These are phyloP conservation scores for Siniperca obscura DNA, from an alignment of 2,797 vertebrate species.

Conservation along the genomic window DNA sequence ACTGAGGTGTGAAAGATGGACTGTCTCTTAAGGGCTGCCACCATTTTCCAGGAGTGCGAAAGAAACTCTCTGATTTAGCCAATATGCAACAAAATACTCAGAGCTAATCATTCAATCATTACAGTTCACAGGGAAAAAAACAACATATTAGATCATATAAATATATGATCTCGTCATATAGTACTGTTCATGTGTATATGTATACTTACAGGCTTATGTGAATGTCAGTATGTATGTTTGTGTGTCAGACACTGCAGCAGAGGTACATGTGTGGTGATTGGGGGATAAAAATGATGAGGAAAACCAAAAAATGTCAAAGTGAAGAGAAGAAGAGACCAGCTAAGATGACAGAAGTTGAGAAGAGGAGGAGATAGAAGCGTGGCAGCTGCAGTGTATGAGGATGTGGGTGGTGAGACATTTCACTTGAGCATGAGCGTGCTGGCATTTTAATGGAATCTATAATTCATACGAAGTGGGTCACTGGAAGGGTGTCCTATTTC, in stretches of 20 bases:
- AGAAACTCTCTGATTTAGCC: background rate
- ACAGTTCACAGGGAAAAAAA: background rate
- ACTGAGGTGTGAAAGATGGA: conserved; percentile 7
- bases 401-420: conserved; percentile 72
- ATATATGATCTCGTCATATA: background rate
- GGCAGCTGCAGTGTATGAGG: conserved; percentile 58
- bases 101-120: background rate
- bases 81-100: background rate
- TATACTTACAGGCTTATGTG: background rate
- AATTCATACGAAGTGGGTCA: conserved; percentile 75
- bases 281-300: background rate
- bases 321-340: background rate
- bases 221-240: background rate
- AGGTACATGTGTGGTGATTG: background rate
- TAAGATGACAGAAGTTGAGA: conserved; percentile 45
- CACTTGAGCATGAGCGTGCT: conserved; percentile 62
- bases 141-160: too few relatives aligned
- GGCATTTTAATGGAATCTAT: conserved; percentile 82
- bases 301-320: background rate
- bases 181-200: background rate
- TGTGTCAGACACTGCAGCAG: background rate
- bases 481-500: conserved; percentile 67
- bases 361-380: conserved; percentile 42
- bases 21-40: background rate
- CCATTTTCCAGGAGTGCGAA: background rate